These are phyloP conservation scores for Scortum barcoo DNA, from an alignment of 2,113 vertebrate species.

Conservation along the genomic window DNA sequence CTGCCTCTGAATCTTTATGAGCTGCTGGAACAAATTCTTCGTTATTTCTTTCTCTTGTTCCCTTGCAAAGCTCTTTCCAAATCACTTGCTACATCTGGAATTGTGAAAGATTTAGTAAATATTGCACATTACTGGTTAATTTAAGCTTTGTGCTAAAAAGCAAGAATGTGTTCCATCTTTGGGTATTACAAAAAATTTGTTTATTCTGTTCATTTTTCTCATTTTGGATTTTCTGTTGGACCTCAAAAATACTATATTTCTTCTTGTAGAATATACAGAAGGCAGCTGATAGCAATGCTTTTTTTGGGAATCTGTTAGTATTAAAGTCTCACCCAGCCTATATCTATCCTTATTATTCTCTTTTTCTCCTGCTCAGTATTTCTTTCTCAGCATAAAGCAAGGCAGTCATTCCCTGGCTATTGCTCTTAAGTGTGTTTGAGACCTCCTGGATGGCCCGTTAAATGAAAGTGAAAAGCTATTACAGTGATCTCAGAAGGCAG, in stretches of 20 bases:
- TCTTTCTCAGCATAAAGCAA: constrained; percentile 31
- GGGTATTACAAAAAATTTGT: not conserved
- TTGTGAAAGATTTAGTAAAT: constrained; percentile 20
- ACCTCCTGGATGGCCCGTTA: constrained; percentile 42
- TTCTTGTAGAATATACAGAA: not conserved
- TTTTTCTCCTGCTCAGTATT: constrained; percentile 20
- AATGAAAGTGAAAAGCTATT: constrained; percentile 67
- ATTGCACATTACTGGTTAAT: constrained; percentile 15
- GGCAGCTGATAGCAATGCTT: not conserved
- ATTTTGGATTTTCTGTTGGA: constrained; percentile 8
- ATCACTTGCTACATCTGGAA: constrained; percentile 22
- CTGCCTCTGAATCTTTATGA: constrained; percentile 62
- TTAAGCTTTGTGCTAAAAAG: constrained; percentile 10
- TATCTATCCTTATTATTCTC: constrained; percentile 26
- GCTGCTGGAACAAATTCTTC: constrained; percentile 58
- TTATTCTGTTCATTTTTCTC: not conserved
- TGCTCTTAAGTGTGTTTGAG: constrained; percentile 49
- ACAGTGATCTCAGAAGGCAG: constrained; percentile 39
- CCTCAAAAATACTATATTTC: not conserved
- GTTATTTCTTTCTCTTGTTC: constrained; percentile 19
- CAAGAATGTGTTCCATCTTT: constrained; percentile 4
- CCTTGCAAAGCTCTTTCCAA: constrained; percentile 24
- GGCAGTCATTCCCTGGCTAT: constrained; percentile 44
- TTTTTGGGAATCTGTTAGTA: constrained; percentile 11
- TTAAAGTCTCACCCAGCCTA: constrained; percentile 11